Percentiles rank a stretch among this genome's conserved stretches.
Evolutionary conservation across 2,797 vertebrate species (phyloP).

Genomic region (Enteromius trimaculatus): DNA sequence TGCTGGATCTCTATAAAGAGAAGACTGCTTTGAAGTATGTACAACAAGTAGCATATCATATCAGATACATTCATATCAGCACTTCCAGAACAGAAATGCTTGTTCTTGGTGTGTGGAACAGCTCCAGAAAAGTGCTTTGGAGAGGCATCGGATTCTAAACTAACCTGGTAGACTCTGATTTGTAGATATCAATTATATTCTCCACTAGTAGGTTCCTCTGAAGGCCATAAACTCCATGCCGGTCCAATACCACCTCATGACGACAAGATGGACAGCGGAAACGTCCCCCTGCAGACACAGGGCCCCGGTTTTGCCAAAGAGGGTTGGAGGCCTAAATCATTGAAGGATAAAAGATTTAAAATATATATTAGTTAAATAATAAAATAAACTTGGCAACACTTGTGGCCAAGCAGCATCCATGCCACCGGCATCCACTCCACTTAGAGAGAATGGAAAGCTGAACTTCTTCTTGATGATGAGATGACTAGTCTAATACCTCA

Average conservation of each 20-base stretch:
- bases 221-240: constrained; percentile 88
- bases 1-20: neutral
- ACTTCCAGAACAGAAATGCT: neutral
- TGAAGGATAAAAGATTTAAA: neutral
- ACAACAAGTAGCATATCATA: neutral
- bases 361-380: neutral
- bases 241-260: constrained; percentile 88
- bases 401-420: no score
- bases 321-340: constrained; percentile 83
- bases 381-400: no score
- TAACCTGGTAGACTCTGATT: constrained; percentile 85
- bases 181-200: constrained; percentile 93
- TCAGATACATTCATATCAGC: neutral
- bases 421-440: neutral
- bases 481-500: neutral
- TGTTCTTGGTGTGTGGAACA: neutral
- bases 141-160: neutral
- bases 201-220: constrained; percentile 92
- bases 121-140: neutral
- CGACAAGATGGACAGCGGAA: constrained; percentile 91
- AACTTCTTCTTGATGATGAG: neutral
- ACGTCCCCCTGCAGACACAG: constrained; percentile 78
- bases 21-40: constrained; percentile 12
- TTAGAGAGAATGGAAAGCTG: neutral
- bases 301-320: constrained; percentile 83